Conservation (phyloP, 2,113 vertebrate species). For the Pygoscelis antarcticus region DNA sequence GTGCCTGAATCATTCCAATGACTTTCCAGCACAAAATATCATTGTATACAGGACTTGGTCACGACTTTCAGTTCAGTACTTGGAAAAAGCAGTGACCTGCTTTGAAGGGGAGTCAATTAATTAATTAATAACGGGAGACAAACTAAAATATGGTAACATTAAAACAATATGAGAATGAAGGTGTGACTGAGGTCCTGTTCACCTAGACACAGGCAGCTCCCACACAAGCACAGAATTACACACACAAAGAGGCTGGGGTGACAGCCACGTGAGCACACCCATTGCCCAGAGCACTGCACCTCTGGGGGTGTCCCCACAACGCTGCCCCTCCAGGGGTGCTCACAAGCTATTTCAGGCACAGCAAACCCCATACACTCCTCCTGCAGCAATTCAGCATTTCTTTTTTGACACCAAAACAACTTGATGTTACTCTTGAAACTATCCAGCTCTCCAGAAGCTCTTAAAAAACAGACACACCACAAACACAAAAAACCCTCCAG, state of each 20-base stretch:
- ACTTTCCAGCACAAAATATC: background rate
- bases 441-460: background rate
- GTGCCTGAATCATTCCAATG: background rate
- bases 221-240: background rate
- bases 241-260: background rate
- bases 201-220: background rate
- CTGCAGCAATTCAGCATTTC: background rate
- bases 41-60: background rate
- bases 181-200: background rate
- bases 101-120: background rate
- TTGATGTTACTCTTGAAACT: background rate
- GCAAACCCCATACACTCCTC: background rate
- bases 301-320: background rate
- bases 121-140: background rate
- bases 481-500: background rate
- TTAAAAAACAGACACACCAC: background rate
- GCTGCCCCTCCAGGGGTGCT: background rate
- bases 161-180: background rate
- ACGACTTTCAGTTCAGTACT: background rate
- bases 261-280: rapidly evolving
- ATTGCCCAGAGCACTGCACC: background rate
- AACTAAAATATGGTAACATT: background rate
- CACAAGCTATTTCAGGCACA: background rate
- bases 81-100: background rate
- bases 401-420: background rate